Conservation (phyloP, 2,113 vertebrate species). For the Gobio gobio region DNA sequence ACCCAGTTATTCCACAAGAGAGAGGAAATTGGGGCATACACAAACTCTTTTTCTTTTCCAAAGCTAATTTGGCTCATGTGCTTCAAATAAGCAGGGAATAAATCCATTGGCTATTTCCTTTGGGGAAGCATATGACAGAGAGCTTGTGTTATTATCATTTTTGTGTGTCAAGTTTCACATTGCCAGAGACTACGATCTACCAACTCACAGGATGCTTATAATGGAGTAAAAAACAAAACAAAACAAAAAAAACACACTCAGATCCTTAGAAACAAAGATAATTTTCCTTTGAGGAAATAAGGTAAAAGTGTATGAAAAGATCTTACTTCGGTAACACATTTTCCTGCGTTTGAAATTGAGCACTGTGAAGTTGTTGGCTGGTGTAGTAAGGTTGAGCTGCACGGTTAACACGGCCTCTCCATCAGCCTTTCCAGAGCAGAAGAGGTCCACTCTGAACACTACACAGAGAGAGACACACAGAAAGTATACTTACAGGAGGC, state of each 20-base stretch:
- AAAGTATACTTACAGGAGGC: background rate
- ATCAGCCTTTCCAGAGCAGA: slow-evolving; percentile 92
- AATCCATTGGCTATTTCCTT: slow-evolving; percentile 51
- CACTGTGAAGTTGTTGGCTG: slow-evolving; percentile 96
- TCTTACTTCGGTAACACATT: slow-evolving; percentile 97
- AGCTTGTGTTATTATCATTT: slow-evolving; percentile 58
- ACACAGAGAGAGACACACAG: slow-evolving; percentile 44
- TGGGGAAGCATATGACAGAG: slow-evolving; percentile 41
- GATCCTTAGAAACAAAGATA: background rate
- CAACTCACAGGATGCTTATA: background rate
- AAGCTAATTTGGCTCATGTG: slow-evolving; percentile 53
- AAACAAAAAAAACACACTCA: background rate
- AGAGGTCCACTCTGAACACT: slow-evolving; percentile 95
- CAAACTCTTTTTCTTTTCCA: slow-evolving; percentile 53
- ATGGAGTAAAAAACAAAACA: background rate
- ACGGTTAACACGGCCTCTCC: slow-evolving; percentile 90
- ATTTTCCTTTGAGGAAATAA: background rate
- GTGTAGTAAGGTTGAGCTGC: slow-evolving; percentile 93
- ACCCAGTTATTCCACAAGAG: slow-evolving; percentile 2
- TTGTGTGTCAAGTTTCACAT: slow-evolving; percentile 8
- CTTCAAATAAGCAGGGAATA: slow-evolving; percentile 59
- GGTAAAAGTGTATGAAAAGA: background rate
- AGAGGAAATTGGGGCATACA: slow-evolving; percentile 45
- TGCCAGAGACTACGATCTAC: background rate
- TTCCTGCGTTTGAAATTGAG: slow-evolving; percentile 99